A percentile compares a stretch with the other conserved stretches of the same genome.
Conservation (phyloP, 2,113 vertebrate genomes). For the Eretmochelys imbricata region DNA sequence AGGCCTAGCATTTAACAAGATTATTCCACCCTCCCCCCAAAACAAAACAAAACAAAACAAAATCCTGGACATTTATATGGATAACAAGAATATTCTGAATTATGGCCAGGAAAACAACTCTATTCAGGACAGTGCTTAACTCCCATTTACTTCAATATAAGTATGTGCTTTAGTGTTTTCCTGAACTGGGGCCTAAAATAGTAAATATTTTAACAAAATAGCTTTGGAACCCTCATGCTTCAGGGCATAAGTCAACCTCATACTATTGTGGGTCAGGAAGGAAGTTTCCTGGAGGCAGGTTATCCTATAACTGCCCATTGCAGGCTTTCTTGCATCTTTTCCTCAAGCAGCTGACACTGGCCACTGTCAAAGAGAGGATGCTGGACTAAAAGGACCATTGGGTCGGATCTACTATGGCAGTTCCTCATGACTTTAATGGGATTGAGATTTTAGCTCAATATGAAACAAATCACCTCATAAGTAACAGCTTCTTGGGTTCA, state of each 20-base stretch:
- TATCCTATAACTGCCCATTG: rapidly evolving
- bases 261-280: neutral
- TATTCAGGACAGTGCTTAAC: neutral
- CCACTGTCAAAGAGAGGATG: neutral
- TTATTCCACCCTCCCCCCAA: neutral
- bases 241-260: neutral
- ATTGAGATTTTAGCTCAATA: neutral
- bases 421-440: neutral
- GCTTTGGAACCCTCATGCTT: neutral
- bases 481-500: neutral
- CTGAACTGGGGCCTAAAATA: neutral
- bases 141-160: neutral
- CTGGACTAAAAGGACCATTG: neutral
- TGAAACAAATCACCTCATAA: neutral
- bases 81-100: neutral
- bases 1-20: neutral
- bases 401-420: neutral
- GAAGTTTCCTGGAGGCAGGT: neutral
- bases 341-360: neutral
- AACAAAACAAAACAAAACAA: neutral
- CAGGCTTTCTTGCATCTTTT: neutral
- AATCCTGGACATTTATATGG: neutral
- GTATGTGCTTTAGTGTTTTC: neutral
- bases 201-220: neutral
- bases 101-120: rapidly evolving